Percentiles rank a stretch among this genome's conserved stretches.
Evolutionary conservation across 2,888 invertebrate species (phyloP).

Genomic region (Cephus rjabovi): DNA sequence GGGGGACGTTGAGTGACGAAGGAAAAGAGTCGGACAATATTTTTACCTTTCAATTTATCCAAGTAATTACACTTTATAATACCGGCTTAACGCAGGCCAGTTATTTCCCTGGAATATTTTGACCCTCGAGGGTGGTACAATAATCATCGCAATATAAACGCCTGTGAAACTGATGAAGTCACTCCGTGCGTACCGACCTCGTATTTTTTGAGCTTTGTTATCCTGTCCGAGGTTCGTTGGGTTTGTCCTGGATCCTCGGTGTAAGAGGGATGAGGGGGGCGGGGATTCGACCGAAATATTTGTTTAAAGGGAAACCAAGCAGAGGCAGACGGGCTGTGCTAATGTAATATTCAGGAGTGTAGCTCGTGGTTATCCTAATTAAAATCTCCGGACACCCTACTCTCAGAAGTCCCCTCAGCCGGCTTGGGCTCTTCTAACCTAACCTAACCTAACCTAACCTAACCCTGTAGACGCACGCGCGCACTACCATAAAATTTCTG

Average conservation of each 20-base stretch:
- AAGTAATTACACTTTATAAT: neutral
- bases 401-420: slow-evolving; percentile 7
- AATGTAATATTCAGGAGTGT: slow-evolving; percentile 46
- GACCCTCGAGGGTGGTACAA: neutral
- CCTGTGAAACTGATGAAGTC: neutral
- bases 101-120: neutral
- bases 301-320: slow-evolving; percentile 31
- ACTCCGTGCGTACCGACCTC: neutral
- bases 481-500: slow-evolving; percentile 31
- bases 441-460: slow-evolving; percentile 32
- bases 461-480: slow-evolving; percentile 5
- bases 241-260: slow-evolving; percentile 8
- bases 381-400: slow-evolving; percentile 45
- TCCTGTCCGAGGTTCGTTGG: neutral
- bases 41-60: neutral
- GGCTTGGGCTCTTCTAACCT: slow-evolving; percentile 29
- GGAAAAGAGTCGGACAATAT: neutral
- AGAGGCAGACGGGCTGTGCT: slow-evolving; percentile 28
- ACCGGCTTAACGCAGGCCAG: neutral
- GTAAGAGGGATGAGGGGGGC: neutral
- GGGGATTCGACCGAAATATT: slow-evolving; percentile 22
- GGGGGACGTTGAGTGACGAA: neutral
- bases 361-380: slow-evolving; percentile 51
- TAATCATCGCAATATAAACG: neutral
- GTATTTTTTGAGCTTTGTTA: neutral